Evolutionary conservation across 2,113 vertebrate genomes (phyloP).

Genomic region (Cisticola juncidis): DNA sequence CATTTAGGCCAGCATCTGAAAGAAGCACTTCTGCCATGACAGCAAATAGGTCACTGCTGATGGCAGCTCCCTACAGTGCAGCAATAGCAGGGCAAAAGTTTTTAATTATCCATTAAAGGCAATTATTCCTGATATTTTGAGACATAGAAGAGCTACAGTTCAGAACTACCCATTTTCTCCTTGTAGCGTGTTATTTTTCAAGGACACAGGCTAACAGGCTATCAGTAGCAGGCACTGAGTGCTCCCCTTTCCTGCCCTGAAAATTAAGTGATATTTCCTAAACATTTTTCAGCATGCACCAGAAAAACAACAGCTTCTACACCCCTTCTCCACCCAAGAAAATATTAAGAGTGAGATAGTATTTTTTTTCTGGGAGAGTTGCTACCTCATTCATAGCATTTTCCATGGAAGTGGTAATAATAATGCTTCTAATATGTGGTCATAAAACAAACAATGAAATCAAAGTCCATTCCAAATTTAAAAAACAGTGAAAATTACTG

Average conservation of each 20-base stretch:
- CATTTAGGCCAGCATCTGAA: not conserved
- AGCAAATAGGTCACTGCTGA: not conserved
- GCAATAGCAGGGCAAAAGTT: not conserved
- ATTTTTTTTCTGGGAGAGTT: not conserved
- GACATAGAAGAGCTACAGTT: not conserved
- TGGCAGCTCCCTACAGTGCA: not conserved
- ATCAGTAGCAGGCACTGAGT: not conserved
- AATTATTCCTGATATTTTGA: not conserved
- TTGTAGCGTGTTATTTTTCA: not conserved
- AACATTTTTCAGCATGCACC: not conserved
- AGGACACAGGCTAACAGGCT: not conserved
- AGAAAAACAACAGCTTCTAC: not conserved
- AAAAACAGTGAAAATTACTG: not conserved
- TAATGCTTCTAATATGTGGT: not conserved
- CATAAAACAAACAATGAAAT: not conserved
- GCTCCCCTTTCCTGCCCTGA: not conserved
- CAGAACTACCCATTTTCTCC: not conserved
- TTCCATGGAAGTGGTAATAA: not conserved
- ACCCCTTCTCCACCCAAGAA: not conserved
- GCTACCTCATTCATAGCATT: not conserved
- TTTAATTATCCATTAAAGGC: not conserved
- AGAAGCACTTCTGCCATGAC: accelerated
- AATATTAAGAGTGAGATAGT: not conserved
- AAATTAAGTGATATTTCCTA: not conserved
- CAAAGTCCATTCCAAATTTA: not conserved